phyloP scores from a whole-genome alignment of 2,113 vertebrate genomes.

The Eulemur macaco region DNA sequence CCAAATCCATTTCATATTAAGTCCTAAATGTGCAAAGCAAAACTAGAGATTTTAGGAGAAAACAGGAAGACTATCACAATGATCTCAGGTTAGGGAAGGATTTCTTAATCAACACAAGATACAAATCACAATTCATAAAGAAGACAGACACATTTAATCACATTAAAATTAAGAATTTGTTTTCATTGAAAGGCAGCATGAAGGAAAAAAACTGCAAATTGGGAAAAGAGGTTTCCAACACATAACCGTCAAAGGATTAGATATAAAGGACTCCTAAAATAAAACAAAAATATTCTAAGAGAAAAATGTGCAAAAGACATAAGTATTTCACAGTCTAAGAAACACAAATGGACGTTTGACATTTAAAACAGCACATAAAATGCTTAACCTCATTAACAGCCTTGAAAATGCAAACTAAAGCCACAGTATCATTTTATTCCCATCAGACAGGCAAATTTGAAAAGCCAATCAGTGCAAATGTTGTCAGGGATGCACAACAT shows the following conservation, averaged over 20 bases:
- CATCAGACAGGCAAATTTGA: not conserved
- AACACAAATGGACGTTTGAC: slow-evolving; percentile 8
- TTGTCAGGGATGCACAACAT: not conserved
- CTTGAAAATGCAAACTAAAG: slow-evolving; percentile 17
- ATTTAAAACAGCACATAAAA: not conserved
- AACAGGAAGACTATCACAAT: not conserved
- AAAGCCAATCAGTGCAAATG: not conserved
- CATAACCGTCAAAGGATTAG: not conserved
- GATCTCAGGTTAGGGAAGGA: not conserved
- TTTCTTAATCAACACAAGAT: not conserved
- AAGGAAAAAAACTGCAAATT: not conserved
- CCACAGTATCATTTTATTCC: not conserved
- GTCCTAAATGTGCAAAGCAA: not conserved
- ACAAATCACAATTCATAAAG: not conserved
- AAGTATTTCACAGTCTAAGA: not conserved
- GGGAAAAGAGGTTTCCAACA: not conserved
- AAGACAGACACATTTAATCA: not conserved
- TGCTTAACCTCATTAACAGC: not conserved
- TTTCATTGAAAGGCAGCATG: slow-evolving; percentile 37
- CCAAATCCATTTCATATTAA: slow-evolving; percentile 1
- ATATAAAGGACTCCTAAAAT: slow-evolving; percentile 10
- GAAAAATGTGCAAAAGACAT: not conserved
- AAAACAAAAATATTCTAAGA: not conserved
- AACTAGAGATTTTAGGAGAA: slow-evolving; percentile 25
- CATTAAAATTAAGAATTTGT: not conserved